These are phyloP conservation scores for Leptocoma aspasia DNA, from an alignment of 2,113 vertebrate species.

Conservation along the genomic window DNA sequence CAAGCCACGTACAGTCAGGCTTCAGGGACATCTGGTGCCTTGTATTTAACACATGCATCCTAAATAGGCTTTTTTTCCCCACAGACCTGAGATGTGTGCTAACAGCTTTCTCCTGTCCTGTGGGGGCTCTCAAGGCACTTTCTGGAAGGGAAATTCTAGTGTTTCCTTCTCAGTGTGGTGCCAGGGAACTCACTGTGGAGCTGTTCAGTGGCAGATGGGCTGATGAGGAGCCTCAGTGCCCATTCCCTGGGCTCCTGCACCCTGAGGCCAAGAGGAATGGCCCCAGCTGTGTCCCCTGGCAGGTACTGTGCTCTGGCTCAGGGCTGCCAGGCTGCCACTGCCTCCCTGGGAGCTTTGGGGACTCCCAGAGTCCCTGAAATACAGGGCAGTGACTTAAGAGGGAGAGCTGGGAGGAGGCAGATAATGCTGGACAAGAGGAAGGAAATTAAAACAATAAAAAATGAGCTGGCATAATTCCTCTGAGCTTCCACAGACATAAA, in stretches of 20 bases:
- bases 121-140: neutral
- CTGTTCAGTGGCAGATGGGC: neutral
- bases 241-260: neutral
- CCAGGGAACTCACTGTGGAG: neutral
- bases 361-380: neutral
- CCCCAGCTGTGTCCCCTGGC: neutral
- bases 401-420: neutral
- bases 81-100: neutral
- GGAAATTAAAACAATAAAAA: slow-evolving; percentile 1
- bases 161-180: neutral
- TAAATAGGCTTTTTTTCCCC: neutral
- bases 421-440: neutral
- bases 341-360: neutral
- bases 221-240: neutral
- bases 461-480: neutral
- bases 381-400: neutral
- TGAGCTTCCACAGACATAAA: neutral
- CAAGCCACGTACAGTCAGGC: neutral
- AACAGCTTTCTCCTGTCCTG: neutral
- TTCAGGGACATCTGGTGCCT: neutral
- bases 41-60: neutral
- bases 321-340: neutral
- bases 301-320: neutral
- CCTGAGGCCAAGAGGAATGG: accelerated
- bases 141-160: neutral